Base-by-base conservation (phyloP, 2,113 vertebrate genomes). In the Symphodus melops region DNA sequence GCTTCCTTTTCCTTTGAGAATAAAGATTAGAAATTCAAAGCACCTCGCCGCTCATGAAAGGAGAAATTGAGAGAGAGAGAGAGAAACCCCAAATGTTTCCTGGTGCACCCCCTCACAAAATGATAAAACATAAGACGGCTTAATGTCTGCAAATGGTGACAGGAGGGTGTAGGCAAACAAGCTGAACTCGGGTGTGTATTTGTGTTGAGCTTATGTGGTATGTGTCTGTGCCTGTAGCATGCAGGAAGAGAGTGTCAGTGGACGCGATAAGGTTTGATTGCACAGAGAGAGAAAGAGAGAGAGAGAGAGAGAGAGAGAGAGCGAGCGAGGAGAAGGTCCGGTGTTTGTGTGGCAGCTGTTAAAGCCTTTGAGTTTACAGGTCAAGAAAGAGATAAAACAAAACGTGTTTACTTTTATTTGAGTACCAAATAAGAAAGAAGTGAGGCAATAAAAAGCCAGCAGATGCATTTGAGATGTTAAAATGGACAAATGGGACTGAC, bases 101-200 rank as follows among this genome's bases (percentile, higher is more conserved):
- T 9, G 41, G n/a, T 39, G 17, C 72, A 41, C 53, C 49, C 78
- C 17, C 57, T 37, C 44, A 16, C 58, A 71, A 46, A 4, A 44
- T 25, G 80, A 81, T 83, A 86, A 81, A 76, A 81, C 63, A 66
- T 88, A 89, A 91, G 86, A 65, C 49, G 88, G 86, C 77, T 89
- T 86, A 92, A 53, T 44, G 86, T 82, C 84, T 79, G 58, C 44
- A 54, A 62, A 71, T 33, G 64, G 51, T 81, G 88, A 81, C 68
- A 62, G 0, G 17, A 55, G 79, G 39, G 57, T 48, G 46, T 5
- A 66, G 42, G 73, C 62, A 75, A 75, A 84, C 56, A 70, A 23
- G 57, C 62, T 68, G 23, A 23, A 41, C 46, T 33, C 67, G 36
- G 48, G 23, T 11, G 11, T 56, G 69, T 66, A 59, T 76, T 64